These are phyloP conservation scores for Sericinus montela DNA, from an alignment of 2,888 invertebrate genomes.

Conservation along the genomic window DNA sequence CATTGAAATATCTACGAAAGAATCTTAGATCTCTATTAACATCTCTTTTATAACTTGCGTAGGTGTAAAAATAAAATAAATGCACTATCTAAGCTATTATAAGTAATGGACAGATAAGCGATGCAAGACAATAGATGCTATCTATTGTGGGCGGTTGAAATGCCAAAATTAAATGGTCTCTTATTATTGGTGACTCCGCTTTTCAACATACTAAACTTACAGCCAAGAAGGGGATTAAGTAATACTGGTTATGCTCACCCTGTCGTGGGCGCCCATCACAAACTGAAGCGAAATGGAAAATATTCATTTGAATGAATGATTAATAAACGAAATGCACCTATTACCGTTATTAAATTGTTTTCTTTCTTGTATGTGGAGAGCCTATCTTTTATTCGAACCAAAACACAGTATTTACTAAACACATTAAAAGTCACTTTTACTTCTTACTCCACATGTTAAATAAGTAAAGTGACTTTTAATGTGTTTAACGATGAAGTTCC, in stretches of 20 bases:
- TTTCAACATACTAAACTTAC: background rate
- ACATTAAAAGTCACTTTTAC: too few relatives aligned
- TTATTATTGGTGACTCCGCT: background rate
- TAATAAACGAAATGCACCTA: constrained; percentile 27
- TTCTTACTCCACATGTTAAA: too few relatives aligned
- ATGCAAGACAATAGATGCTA: constrained; percentile 61
- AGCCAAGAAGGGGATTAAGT: background rate
- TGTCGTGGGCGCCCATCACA: constrained; percentile 49
- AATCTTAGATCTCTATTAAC: constrained; percentile 19
- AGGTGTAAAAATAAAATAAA: constrained; percentile 53
- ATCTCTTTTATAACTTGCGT: constrained; percentile 34
- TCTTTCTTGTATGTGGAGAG: too few relatives aligned
- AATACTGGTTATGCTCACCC: background rate
- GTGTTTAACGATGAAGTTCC: too few relatives aligned
- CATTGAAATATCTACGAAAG: background rate
- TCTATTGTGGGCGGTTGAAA: constrained; percentile 39
- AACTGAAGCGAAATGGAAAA: constrained; percentile 36
- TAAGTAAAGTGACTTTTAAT: too few relatives aligned
- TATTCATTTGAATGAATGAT: constrained; percentile 32
- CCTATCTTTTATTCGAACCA: too few relatives aligned
- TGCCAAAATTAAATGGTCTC: background rate
- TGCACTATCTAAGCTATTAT: constrained; percentile 61
- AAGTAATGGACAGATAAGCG: constrained; percentile 68
- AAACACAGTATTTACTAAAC: too few relatives aligned
- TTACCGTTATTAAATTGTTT: constrained; percentile 3